These are phyloP conservation scores for Neuroscelio doddi DNA, from an alignment of 2,888 invertebrate species.

Conservation along the genomic window DNA sequence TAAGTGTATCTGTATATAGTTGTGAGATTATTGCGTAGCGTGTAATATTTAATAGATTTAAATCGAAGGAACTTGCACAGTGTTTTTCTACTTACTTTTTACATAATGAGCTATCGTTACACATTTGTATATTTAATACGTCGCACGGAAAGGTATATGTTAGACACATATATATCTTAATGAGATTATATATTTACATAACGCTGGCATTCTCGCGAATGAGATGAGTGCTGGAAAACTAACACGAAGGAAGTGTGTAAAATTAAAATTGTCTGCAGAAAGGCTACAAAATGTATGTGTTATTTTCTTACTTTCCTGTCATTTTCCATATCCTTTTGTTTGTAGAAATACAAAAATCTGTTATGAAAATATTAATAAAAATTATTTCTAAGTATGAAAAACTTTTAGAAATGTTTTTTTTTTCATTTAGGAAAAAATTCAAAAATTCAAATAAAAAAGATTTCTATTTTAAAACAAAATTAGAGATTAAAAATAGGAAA, in stretches of 20 bases:
- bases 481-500: too few species aligned
- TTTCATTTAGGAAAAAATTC: too few species aligned
- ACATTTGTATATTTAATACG: slow-evolving; percentile 8
- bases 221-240: too few species aligned
- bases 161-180: slow-evolving; percentile 7
- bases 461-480: too few species aligned
- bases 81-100: slow-evolving; percentile 3
- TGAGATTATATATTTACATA: slow-evolving; percentile 18
- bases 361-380: too few species aligned
- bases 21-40: background rate
- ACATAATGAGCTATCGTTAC: too few species aligned
- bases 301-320: slow-evolving; percentile 3
- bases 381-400: too few species aligned
- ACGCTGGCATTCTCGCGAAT: background rate
- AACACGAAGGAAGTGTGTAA: background rate
- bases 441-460: too few species aligned
- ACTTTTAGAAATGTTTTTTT: too few species aligned
- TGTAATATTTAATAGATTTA: slow-evolving; percentile 7
- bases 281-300: background rate
- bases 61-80: background rate
- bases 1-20: slow-evolving; percentile 2
- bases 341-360: too few species aligned
- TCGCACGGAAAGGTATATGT: slow-evolving; percentile 6
- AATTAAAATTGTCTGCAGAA: too few species aligned
- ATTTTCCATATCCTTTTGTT: too few species aligned